Evolutionary conservation across 2,888 invertebrate species (phyloP).

Genomic region (Cremastobaeus sp.): DNA sequence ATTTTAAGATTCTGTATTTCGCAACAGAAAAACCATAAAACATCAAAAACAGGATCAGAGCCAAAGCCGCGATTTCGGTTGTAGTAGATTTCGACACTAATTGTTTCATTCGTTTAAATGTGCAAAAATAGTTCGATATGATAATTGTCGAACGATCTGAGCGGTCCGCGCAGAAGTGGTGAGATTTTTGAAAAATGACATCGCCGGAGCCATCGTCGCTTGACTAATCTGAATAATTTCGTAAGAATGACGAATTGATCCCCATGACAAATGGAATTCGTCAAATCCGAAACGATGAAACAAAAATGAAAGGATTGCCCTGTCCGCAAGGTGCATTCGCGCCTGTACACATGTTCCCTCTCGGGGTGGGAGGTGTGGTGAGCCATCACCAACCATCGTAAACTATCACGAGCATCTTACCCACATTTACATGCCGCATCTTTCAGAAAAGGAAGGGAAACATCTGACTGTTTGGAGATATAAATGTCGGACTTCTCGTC

Average conservation of each 20-base stretch:
- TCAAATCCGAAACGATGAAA: constrained; percentile 13
- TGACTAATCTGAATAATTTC: too few species aligned
- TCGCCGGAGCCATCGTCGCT: too few species aligned
- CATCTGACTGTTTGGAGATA: constrained; percentile 73
- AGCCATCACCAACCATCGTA: constrained; percentile 57
- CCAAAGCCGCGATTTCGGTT: too few species aligned
- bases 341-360: constrained; percentile 25
- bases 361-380: constrained; percentile 59
- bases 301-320: constrained; percentile 57
- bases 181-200: too few species aligned
- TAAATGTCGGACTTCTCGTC: constrained; percentile 72
- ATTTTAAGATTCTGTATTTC: too few species aligned
- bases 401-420: constrained; percentile 60
- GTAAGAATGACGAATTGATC: constrained; percentile 27
- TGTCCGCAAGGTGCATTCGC: constrained; percentile 39
- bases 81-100: too few species aligned
- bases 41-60: too few species aligned
- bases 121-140: too few species aligned
- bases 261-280: constrained; percentile 41
- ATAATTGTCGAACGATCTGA: too few species aligned
- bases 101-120: too few species aligned
- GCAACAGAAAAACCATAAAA: too few species aligned
- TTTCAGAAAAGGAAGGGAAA: constrained; percentile 72
- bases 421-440: constrained; percentile 64
- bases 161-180: too few species aligned